Conservation (phyloP, 2,888 invertebrate species). For the Polietes domitor region DNA sequence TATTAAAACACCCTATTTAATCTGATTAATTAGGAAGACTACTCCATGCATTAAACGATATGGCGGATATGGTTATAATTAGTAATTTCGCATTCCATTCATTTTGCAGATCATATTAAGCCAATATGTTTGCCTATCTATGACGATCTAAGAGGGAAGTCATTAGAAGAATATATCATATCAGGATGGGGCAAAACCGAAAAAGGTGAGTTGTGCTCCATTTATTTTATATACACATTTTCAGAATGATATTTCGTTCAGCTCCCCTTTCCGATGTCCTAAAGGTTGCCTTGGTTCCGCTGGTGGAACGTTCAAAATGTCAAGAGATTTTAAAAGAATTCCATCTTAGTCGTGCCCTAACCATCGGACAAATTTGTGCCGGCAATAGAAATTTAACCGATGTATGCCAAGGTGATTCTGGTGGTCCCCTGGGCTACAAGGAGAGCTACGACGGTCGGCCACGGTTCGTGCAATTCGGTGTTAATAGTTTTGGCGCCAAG, state of each 20-base stretch:
- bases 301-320: constrained; percentile 37
- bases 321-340: constrained; percentile 31
- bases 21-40: too few relatives aligned
- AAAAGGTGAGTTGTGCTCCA: too few relatives aligned
- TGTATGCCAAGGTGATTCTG: constrained; percentile 77
- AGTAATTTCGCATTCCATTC: too few relatives aligned
- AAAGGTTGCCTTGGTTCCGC: constrained; percentile 34
- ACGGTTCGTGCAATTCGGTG: constrained; percentile 80
- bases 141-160: too few relatives aligned
- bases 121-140: too few relatives aligned
- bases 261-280: constrained; percentile 46
- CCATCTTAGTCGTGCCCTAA: constrained; percentile 25
- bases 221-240: too few relatives aligned
- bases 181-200: too few relatives aligned
- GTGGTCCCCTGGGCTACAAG: constrained; percentile 73
- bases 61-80: too few relatives aligned
- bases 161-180: too few relatives aligned
- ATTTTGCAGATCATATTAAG: too few relatives aligned
- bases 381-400: constrained; percentile 72
- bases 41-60: too few relatives aligned
- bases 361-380: constrained; percentile 49
- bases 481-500: constrained; percentile 84
- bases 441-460: constrained; percentile 59
- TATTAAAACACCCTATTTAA: too few relatives aligned
- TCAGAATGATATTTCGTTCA: constrained; percentile 23